Percentiles rank a stretch among this genome's conserved stretches.
Conservation (phyloP, 2,797 vertebrate genomes). For the Gorsachius magnificus region DNA sequence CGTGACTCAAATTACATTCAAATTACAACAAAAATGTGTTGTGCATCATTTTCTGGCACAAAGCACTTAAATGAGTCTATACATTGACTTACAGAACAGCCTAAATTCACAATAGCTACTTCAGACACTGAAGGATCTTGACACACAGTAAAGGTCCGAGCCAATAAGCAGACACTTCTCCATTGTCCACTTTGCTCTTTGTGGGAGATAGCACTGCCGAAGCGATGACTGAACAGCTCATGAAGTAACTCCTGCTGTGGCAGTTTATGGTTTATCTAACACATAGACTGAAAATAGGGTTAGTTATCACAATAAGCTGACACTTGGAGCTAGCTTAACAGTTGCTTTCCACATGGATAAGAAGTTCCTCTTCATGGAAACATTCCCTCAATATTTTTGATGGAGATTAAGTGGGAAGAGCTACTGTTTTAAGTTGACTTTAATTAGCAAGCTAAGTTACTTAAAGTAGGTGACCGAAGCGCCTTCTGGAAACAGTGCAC, state of each 20-base stretch:
- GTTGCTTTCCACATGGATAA: not conserved
- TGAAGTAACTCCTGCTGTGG: slow-evolving; percentile 13
- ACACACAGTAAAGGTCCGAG: not conserved
- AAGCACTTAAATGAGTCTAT: not conserved
- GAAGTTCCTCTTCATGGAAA: not conserved
- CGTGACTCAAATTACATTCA: not conserved
- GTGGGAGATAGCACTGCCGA: not conserved
- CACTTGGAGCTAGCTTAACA: not conserved
- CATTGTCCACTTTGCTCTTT: not conserved
- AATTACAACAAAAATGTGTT: not conserved
- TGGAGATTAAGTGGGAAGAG: not conserved
- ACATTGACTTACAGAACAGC: not conserved
- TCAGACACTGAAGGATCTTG: not conserved
- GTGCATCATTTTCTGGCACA: not conserved
- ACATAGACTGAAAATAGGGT: not conserved
- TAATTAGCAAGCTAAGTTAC: not conserved
- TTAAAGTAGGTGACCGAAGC: not conserved
- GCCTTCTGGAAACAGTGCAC: not conserved
- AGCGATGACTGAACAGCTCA: not conserved
- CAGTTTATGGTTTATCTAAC: slow-evolving; percentile 18
- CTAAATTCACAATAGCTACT: not conserved
- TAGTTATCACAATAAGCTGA: not conserved
- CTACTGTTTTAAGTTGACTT: not conserved
- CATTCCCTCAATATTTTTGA: not conserved
- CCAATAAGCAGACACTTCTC: not conserved